Conservation (phyloP, 2,888 invertebrate genomes). For the Megamerina dolium region DNA sequence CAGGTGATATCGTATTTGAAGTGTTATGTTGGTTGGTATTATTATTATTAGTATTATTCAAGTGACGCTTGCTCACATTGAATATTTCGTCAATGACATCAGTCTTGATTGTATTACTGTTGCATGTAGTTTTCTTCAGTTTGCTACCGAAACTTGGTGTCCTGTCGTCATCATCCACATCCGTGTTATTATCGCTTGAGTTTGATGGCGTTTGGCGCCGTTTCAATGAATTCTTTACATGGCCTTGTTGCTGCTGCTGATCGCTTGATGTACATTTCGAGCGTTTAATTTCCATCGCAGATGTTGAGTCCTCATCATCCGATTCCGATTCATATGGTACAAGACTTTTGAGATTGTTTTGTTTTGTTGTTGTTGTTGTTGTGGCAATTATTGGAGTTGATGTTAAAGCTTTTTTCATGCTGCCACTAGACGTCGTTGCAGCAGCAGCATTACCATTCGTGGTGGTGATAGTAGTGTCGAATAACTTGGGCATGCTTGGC, state of each 20-base stretch:
- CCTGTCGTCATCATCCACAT: conserved; percentile 12
- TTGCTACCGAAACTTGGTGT: conserved; percentile 15
- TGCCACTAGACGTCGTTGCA: conserved; percentile 5
- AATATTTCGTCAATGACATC: conserved; percentile 42
- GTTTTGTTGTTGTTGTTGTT: conserved; percentile 17
- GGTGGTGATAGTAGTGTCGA: conserved; percentile 18
- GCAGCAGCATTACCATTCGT: conserved; percentile 1
- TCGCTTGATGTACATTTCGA: not conserved
- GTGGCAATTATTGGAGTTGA: conserved; percentile 8
- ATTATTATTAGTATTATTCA: conserved; percentile 14
- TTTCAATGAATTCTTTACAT: not conserved
- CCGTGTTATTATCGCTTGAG: conserved; percentile 23
- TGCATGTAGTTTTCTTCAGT: conserved; percentile 12
- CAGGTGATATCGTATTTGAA: conserved; percentile 7
- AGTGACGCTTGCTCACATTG: conserved; percentile 23
- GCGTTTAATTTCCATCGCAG: conserved; percentile 6
- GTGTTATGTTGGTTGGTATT: conserved; percentile 8
- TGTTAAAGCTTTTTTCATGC: conserved; percentile 6
- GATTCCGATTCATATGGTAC: conserved; percentile 60
- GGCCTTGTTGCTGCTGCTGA: conserved; percentile 3
- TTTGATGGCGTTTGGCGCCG: conserved; percentile 20
- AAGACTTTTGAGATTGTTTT: conserved; percentile 44
- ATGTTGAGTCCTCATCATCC: conserved; percentile 42
- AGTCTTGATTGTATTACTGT: conserved; percentile 24
- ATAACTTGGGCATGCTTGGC: conserved; percentile 48